phyloP scores from a whole-genome alignment of 2,113 vertebrate species.

The Zosterops borbonicus region DNA sequence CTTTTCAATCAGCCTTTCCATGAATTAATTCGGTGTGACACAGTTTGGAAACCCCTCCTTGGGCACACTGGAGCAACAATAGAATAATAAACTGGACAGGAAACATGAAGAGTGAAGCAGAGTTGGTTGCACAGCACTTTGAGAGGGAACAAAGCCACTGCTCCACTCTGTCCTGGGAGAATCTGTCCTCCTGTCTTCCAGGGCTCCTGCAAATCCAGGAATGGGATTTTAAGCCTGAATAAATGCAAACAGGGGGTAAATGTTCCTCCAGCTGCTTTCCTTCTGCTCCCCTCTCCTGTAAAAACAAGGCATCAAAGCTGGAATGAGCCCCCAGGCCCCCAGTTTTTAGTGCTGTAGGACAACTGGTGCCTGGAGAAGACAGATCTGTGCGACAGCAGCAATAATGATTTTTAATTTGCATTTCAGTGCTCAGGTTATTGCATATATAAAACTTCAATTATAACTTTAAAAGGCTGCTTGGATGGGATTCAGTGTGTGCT shows the following conservation, averaged over 20 bases:
- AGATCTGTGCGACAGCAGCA: not conserved
- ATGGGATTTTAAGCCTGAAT: not conserved
- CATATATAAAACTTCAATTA: constrained; percentile 36
- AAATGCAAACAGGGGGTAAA: not conserved
- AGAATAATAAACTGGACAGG: not conserved
- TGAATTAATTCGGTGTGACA: not conserved
- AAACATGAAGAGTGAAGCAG: not conserved
- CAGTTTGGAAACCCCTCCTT: not conserved
- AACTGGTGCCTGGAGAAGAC: not conserved
- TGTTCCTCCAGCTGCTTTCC: not conserved
- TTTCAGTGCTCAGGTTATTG: constrained; percentile 4
- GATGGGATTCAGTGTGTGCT: not conserved
- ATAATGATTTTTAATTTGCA: constrained; percentile 21
- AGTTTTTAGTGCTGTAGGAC: not conserved
- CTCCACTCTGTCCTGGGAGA: not conserved
- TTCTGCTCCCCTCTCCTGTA: not conserved
- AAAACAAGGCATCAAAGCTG: not conserved
- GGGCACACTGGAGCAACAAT: not conserved
- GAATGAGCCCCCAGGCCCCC: not conserved
- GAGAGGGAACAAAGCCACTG: not conserved
- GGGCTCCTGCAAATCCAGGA: not conserved
- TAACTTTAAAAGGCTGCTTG: constrained; percentile 20
- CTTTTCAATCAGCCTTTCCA: not conserved
- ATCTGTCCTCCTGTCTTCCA: not conserved
- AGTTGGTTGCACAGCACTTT: not conserved